Percentiles rank a stretch among this genome's conserved stretches.
phyloP scores from a whole-genome alignment of 2,797 vertebrate species.

The Crax fasciolata region DNA sequence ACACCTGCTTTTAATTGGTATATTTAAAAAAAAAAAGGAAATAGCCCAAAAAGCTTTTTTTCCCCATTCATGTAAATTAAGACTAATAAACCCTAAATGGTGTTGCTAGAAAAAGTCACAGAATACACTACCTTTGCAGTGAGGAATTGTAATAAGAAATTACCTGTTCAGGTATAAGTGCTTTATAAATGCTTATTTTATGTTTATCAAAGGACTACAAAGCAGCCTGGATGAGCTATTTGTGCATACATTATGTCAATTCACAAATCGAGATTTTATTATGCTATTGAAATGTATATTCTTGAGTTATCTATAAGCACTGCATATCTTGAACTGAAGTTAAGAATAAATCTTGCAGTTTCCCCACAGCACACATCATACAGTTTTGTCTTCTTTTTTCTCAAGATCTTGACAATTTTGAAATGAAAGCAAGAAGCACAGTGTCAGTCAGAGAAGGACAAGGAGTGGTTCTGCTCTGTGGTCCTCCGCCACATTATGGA shows the following conservation, averaged over 20 bases:
- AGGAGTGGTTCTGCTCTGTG: conserved; percentile 83
- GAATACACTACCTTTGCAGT: not conserved
- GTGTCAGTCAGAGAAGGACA: conserved; percentile 83
- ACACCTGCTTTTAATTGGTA: conserved; percentile 6
- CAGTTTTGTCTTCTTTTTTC: conserved; percentile 5
- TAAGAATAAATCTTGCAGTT: not conserved
- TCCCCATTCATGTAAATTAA: not conserved
- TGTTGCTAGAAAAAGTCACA: not conserved
- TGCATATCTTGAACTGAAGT: not conserved
- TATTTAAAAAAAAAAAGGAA: not conserved
- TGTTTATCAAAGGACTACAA: not conserved
- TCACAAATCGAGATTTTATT: not conserved
- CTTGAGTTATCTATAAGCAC: not conserved
- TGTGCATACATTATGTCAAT: not conserved
- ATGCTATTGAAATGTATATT: rapidly evolving
- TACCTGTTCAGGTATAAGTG: not conserved
- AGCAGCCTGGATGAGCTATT: rapidly evolving
- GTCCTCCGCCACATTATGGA: conserved; percentile 77
- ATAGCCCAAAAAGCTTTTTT: not conserved
- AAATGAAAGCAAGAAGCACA: conserved; percentile 68
- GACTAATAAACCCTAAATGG: not conserved
- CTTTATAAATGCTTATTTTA: not conserved
- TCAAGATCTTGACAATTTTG: conserved; percentile 81
- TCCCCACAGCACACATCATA: not conserved
- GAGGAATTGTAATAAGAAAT: not conserved